These are phyloP conservation scores for Gnathonemus echidnorhynchus DNA, from an alignment of 2,113 vertebrate genomes.

Conservation along the genomic window DNA sequence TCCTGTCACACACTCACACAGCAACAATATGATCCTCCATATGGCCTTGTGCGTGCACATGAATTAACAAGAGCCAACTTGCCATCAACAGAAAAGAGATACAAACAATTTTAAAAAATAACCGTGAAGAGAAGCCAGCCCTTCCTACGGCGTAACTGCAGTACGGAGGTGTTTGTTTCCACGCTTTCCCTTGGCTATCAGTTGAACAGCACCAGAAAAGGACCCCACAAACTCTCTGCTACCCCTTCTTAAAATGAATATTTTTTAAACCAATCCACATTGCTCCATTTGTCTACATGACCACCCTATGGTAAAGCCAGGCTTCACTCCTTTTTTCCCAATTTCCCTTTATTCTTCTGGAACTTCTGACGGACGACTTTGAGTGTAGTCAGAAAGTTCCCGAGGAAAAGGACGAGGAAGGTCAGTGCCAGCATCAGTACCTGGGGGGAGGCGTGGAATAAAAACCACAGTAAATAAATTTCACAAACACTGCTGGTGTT, in stretches of 20 bases:
- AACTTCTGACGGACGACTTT: constrained; percentile 90
- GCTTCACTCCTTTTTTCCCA: constrained; percentile 59
- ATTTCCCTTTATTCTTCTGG: constrained; percentile 75
- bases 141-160: neutral
- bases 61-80: neutral
- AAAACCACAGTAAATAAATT: neutral
- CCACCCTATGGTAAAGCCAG: neutral
- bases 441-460: constrained; percentile 47
- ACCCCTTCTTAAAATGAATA: neutral
- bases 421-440: constrained; percentile 89
- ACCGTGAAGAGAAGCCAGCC: neutral
- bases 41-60: neutral
- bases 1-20: neutral
- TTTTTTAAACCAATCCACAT: neutral
- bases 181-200: neutral
- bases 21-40: neutral
- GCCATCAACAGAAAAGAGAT: neutral
- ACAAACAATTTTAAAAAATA: neutral
- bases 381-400: constrained; percentile 91
- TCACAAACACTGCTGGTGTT: too few species aligned
- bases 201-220: neutral
- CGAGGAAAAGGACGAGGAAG: constrained; percentile 87
- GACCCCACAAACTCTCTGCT: neutral
- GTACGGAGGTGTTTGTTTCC: neutral
- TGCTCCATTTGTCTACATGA: neutral